phyloP scores from a whole-genome alignment of 2,113 vertebrate genomes.

The Eupsittula cactorum region DNA sequence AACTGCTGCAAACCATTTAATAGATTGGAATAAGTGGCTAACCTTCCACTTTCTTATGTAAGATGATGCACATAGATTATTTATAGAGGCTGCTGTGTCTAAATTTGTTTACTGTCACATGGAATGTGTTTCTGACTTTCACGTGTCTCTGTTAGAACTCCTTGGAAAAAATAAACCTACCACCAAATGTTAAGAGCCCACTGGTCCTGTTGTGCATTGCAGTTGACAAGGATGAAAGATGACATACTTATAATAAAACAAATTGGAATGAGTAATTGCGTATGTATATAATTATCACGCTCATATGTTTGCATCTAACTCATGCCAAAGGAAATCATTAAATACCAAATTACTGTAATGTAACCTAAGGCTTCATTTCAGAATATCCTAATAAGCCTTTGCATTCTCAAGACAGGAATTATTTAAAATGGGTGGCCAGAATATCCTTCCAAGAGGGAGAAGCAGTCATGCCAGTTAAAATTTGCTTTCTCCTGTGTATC shows the following conservation, averaged over 20 bases:
- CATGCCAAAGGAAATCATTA: conserved; percentile 24
- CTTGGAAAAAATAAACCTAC: neutral
- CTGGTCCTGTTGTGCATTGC: neutral
- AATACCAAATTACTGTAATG: neutral
- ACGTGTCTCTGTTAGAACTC: conserved; percentile 29
- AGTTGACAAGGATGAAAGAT: conserved; percentile 42
- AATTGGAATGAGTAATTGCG: conserved; percentile 24
- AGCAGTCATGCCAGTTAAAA: neutral
- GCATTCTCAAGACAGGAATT: neutral
- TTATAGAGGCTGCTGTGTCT: conserved; percentile 43
- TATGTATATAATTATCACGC: neutral
- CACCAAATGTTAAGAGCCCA: conserved; percentile 4
- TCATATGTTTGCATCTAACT: conserved; percentile 14
- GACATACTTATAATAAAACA: neutral
- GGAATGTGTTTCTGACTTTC: conserved; percentile 12
- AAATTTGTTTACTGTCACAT: conserved; percentile 55
- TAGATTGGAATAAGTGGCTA: conserved; percentile 49
- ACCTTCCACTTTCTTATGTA: conserved; percentile 56
- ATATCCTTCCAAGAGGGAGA: neutral
- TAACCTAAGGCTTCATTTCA: neutral
- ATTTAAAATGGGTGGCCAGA: neutral
- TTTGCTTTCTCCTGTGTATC: neutral
- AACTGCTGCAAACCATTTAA: conserved; percentile 47
- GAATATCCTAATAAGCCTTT: neutral
- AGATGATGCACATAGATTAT: conserved; percentile 47